Conservation (phyloP, 2,888 invertebrate species). For the Dolomedes plantarius region DNA sequence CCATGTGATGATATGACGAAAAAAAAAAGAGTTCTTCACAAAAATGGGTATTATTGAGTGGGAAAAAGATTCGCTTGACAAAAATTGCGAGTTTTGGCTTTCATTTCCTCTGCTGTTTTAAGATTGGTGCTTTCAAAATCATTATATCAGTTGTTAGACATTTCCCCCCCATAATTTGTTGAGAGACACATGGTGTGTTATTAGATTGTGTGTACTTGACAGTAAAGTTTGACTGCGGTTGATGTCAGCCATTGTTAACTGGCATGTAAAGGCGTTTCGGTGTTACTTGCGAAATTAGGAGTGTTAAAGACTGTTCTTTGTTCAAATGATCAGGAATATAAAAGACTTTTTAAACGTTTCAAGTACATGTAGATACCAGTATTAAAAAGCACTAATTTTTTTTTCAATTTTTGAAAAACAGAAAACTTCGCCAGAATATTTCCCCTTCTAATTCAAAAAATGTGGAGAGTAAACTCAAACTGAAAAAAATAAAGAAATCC, state of each 20-base stretch:
- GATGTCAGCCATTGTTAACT: neutral
- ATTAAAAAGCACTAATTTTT: too few relatives aligned
- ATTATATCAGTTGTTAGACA: neutral
- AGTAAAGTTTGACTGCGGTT: neutral
- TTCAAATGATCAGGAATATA: too few relatives aligned
- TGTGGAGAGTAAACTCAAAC: too few relatives aligned
- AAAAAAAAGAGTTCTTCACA: neutral
- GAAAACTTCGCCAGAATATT: too few relatives aligned
- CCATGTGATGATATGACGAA: neutral
- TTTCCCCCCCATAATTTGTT: neutral
- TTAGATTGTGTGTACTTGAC: neutral
- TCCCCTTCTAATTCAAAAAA: too few relatives aligned
- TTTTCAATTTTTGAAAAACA: too few relatives aligned
- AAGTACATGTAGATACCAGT: too few relatives aligned
- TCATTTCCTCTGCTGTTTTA: neutral
- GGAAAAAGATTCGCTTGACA: neutral
- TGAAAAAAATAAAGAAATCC: too few relatives aligned
- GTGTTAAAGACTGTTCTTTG: neutral
- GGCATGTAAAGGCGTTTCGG: neutral
- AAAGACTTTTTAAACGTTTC: too few relatives aligned
- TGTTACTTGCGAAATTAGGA: neutral
- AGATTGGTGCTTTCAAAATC: neutral
- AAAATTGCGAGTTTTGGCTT: conserved; percentile 12
- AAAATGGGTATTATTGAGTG: neutral
- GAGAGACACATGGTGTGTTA: neutral